Evolutionary conservation across 2,888 invertebrate species (phyloP).

Genomic region (Athalia cordata): DNA sequence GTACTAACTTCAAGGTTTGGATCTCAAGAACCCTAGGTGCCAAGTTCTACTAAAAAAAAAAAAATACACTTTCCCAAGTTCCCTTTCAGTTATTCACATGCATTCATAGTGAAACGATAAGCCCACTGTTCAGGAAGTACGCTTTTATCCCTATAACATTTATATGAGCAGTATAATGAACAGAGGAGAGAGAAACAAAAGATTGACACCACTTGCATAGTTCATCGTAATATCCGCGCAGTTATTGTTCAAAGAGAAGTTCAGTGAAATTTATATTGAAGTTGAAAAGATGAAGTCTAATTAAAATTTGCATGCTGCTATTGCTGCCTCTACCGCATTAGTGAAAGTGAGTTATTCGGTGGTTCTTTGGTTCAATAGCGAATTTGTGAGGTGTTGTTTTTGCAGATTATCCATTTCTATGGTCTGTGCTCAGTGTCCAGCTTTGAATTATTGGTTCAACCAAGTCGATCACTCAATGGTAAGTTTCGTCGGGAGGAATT

Average conservation of each 20-base stretch:
- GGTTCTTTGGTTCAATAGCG: constrained; percentile 36
- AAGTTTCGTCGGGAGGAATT: constrained; percentile 32
- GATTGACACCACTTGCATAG: constrained; percentile 31
- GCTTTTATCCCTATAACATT: constrained; percentile 7
- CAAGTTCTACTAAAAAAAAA: not conserved
- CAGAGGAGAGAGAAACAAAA: constrained; percentile 37
- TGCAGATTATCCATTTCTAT: constrained; percentile 31
- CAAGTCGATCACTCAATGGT: constrained; percentile 26
- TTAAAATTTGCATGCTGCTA: constrained; percentile 13
- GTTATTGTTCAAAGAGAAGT: constrained; percentile 31
- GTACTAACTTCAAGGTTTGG: constrained; percentile 30
- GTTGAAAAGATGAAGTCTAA: not conserved
- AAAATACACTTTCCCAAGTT: not conserved
- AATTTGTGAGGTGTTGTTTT: constrained; percentile 41
- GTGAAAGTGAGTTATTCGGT: constrained; percentile 43
- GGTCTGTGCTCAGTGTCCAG: constrained; percentile 9
- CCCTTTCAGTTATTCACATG: not conserved
- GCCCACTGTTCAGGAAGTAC: not conserved
- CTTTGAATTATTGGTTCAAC: constrained; percentile 34
- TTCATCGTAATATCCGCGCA: constrained; percentile 11
- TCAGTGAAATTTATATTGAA: constrained; percentile 30
- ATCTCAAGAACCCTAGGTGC: constrained; percentile 17
- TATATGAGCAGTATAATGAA: not conserved
- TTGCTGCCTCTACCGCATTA: not conserved
- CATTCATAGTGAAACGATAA: constrained; percentile 27